These are phyloP conservation scores for Gymnoscopelus braueri DNA, from an alignment of 2,797 vertebrate genomes.

Conservation along the genomic window DNA sequence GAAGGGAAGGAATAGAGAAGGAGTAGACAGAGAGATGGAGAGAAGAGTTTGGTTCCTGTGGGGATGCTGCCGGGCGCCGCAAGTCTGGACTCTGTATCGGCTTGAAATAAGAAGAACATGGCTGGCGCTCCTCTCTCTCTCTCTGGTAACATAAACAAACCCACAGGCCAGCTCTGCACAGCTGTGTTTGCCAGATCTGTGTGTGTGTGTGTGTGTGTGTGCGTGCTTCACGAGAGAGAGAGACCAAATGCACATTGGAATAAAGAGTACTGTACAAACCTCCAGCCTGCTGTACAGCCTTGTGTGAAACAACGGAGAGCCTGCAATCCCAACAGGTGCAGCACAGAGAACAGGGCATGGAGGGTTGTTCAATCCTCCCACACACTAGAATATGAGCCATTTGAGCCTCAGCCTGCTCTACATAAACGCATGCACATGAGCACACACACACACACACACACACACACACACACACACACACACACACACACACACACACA, in stretches of 20 bases:
- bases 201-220: too few species aligned
- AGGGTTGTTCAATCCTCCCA: conserved; percentile 76
- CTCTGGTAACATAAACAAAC: conserved; percentile 26
- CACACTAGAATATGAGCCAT: conserved; percentile 65
- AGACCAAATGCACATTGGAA: conserved; percentile 31
- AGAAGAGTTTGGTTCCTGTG: background rate
- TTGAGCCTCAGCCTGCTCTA: conserved; percentile 60
- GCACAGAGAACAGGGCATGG: conserved; percentile 58
- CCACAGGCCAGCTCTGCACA: conserved; percentile 38
- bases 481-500: background rate
- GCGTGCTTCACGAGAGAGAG: conserved; percentile 41
- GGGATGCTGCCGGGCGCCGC: too few species aligned
- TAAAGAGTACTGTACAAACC: conserved; percentile 43
- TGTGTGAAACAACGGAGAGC: conserved; percentile 51
- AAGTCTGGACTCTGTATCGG: conserved; percentile 9
- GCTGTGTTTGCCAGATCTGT: conserved; percentile 42
- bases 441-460: conserved; percentile 38
- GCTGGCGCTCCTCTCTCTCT: conserved; percentile 23
- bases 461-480: conserved; percentile 5
- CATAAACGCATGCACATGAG: conserved; percentile 32
- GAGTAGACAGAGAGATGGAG: background rate
- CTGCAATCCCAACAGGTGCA: conserved; percentile 77
- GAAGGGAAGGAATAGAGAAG: background rate
- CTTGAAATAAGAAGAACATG: conserved; percentile 29
- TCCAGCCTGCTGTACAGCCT: conserved; percentile 28